These are phyloP conservation scores for Uropsilus gracilis DNA, from an alignment of 2,113 vertebrate species.

Conservation along the genomic window DNA sequence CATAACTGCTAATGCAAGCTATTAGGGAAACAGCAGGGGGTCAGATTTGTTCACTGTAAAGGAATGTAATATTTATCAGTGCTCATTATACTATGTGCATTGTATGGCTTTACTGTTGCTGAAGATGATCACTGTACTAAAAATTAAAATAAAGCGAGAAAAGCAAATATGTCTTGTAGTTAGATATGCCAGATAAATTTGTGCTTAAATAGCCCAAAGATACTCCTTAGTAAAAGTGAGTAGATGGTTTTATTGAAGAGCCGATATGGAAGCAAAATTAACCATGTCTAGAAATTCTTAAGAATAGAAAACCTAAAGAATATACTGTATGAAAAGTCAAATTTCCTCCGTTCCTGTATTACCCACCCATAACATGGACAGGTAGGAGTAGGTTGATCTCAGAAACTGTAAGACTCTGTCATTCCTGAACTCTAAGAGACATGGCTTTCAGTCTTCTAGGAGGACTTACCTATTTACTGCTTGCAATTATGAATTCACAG, in stretches of 20 bases:
- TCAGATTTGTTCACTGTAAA: conserved; percentile 49
- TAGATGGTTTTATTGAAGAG: neutral
- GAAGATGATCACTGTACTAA: conserved; percentile 31
- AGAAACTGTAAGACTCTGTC: neutral
- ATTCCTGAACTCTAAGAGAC: neutral
- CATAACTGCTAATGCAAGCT: conserved; percentile 68
- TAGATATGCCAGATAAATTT: neutral
- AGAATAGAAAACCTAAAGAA: neutral
- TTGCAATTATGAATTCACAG: neutral
- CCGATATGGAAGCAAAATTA: neutral
- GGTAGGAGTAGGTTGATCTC: neutral
- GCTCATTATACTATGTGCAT: neutral
- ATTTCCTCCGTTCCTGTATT: neutral
- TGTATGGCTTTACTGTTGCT: conserved; percentile 5
- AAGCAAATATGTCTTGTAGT: conserved; percentile 3
- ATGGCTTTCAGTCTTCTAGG: neutral
- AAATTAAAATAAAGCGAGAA: conserved; percentile 52
- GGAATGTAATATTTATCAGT: conserved; percentile 37
- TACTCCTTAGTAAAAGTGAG: neutral
- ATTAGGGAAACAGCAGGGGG: conserved; percentile 60
- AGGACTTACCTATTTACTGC: neutral
- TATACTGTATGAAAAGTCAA: fast-evolving
- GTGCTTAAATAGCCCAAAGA: neutral
- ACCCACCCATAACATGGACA: neutral
- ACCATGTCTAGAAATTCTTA: neutral